phyloP scores from a whole-genome alignment of 2,797 vertebrate species.

The Sarcoramphus papa region DNA sequence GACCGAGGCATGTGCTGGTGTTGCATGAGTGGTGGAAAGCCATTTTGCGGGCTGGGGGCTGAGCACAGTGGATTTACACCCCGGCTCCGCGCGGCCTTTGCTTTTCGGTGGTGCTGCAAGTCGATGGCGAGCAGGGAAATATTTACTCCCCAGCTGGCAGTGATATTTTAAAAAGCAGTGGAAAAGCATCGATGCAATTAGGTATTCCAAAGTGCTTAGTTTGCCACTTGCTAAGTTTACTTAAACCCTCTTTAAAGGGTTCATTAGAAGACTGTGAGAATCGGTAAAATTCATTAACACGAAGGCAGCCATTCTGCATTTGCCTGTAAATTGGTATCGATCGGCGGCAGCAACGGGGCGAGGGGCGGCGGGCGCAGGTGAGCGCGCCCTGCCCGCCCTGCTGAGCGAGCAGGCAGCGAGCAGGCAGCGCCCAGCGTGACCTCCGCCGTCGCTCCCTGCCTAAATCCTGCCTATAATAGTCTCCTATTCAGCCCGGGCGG shows the following conservation, averaged over 20 bases:
- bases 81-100: background rate
- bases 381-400: conserved; percentile 51
- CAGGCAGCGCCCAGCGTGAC: conserved; percentile 53
- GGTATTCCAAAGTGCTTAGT: conserved; percentile 59
- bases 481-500: conserved; percentile 39
- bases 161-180: background rate
- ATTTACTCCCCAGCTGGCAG: background rate
- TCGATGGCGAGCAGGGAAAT: background rate
- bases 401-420: conserved; percentile 45
- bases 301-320: conserved; percentile 78
- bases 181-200: conserved; percentile 8
- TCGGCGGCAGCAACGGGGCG: conserved; percentile 55
- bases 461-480: conserved; percentile 72
- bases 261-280: conserved; percentile 78
- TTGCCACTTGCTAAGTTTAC: conserved; percentile 73
- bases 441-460: conserved; percentile 56
- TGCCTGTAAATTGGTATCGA: conserved; percentile 88
- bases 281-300: conserved; percentile 83
- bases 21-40: background rate
- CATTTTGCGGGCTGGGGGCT: background rate
- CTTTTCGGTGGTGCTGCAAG: background rate
- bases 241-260: conserved; percentile 76
- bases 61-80: background rate
- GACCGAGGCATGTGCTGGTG: rapidly evolving
- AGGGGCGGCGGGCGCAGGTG: conserved; percentile 69